A percentile compares a stretch with the other conserved stretches of the same genome.
phyloP scores from a whole-genome alignment of 2,888 invertebrate species.

The Oeneis ivallda region DNA sequence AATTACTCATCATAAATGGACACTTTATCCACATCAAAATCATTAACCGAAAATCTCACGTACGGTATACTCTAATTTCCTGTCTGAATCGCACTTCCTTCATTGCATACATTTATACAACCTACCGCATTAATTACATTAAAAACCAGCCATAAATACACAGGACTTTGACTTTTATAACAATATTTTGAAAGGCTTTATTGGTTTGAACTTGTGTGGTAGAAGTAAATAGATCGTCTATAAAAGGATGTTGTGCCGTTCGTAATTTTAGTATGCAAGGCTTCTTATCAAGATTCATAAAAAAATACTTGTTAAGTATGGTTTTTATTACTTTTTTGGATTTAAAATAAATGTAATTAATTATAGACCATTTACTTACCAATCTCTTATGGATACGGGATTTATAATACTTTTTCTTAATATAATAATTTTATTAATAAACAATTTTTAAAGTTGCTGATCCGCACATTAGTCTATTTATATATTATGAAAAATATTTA shows the following conservation, averaged over 20 bases:
- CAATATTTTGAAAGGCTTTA: background rate
- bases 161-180: background rate
- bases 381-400: too few relatives aligned
- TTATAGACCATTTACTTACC: too few relatives aligned
- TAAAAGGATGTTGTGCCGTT: conserved; percentile 37
- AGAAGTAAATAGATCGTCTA: conserved; percentile 19
- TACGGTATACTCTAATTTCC: conserved; percentile 33
- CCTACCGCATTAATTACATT: conserved; percentile 21
- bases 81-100: conserved; percentile 30
- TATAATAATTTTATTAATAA: too few relatives aligned
- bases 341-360: background rate
- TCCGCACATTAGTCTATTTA: too few relatives aligned
- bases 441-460: too few relatives aligned
- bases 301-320: background rate
- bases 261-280: conserved; percentile 13
- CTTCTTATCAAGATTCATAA: conserved; percentile 2
- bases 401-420: too few relatives aligned
- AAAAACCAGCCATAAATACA: conserved; percentile 4
- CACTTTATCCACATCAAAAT: conserved; percentile 3
- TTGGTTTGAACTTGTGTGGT: conserved; percentile 10
- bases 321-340: background rate
- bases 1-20: background rate
- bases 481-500: too few relatives aligned
- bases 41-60: conserved; percentile 26
- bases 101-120: conserved; percentile 23